A percentile compares a stretch with the other conserved stretches of the same genome.
Evolutionary conservation across 2,113 vertebrate genomes (phyloP).

Genomic region (Anoplopoma fimbria): DNA sequence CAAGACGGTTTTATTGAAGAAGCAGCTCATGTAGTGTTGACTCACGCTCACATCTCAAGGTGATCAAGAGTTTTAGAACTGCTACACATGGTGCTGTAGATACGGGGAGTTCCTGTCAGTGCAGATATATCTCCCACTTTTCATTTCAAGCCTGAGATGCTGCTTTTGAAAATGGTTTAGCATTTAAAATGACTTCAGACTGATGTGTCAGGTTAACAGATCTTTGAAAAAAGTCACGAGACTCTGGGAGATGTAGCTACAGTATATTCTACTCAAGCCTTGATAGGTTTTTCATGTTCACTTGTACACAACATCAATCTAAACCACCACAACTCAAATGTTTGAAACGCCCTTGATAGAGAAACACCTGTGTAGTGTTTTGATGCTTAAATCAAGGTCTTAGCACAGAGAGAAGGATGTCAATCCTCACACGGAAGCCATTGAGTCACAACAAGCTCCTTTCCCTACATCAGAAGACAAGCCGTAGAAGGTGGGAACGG

Average conservation of each 20-base stretch:
- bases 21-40: not conserved
- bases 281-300: not conserved
- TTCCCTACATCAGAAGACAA: not conserved
- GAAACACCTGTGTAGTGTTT: not conserved
- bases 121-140: not conserved
- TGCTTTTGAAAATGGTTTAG: conserved; percentile 17
- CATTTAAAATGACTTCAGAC: not conserved
- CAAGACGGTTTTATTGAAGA: not conserved
- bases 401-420: not conserved
- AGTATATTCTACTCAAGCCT: not conserved
- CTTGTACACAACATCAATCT: not conserved
- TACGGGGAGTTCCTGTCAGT: not conserved
- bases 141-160: not conserved
- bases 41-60: not conserved
- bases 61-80: not conserved
- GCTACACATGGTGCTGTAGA: not conserved
- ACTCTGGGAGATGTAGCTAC: not conserved
- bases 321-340: not conserved
- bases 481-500: conserved; percentile 10
- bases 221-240: not conserved
- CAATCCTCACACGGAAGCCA: not conserved
- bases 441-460: not conserved
- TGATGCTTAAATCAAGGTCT: not conserved
- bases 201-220: not conserved
- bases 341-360: not conserved